Percentiles rank a stretch among this genome's conserved stretches.
Conservation (phyloP, 2,797 vertebrate species). For the Oreochromis grahami region DNA sequence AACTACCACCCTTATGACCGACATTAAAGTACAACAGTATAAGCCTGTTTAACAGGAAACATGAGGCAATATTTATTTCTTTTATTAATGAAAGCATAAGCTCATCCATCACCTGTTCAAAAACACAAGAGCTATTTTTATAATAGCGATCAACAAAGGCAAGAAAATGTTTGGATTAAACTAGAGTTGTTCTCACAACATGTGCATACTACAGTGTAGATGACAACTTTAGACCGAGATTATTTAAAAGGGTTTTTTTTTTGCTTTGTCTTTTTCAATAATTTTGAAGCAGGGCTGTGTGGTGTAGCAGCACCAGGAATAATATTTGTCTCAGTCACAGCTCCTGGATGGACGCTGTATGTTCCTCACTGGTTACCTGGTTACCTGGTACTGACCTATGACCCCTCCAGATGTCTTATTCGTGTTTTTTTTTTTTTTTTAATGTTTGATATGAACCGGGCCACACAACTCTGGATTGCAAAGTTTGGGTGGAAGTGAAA, state of each 20-base stretch:
- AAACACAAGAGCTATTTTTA: neutral
- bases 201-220: neutral
- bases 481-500: no score
- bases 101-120: neutral
- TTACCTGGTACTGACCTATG: no score
- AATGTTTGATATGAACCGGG: no score
- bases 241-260: neutral
- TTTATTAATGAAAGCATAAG: neutral
- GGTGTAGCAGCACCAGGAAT: no score
- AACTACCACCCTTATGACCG: fast-evolving
- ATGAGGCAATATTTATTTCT: fast-evolving
- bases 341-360: no score
- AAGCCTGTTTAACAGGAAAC: neutral
- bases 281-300: no score
- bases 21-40: neutral
- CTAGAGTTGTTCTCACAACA: neutral
- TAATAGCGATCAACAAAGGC: neutral
- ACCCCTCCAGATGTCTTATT: no score
- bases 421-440: no score
- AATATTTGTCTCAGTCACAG: neutral
- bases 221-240: neutral
- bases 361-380: no score
- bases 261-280: neutral
- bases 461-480: no score
- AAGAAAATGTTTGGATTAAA: neutral